Base-by-base conservation (phyloP, 2,888 invertebrate genomes). In the Teleiodes luculella region DNA sequence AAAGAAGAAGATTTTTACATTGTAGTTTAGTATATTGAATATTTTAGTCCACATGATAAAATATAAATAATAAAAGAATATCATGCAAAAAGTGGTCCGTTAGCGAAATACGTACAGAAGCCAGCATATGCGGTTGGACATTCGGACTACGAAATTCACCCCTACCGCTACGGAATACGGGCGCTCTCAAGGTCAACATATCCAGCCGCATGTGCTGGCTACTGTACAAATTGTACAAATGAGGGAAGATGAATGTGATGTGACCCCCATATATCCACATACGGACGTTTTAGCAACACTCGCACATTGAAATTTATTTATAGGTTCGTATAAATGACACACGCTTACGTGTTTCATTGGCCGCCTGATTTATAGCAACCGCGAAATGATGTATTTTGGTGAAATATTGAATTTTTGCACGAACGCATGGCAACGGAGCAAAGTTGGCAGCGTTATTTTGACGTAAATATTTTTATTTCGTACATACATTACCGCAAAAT, bases 271-370 rank as follows among this genome's bases (percentile, higher is more conserved):
- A 81, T 77, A 76, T 82, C 78, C 78, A 69, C 76, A 70, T 76
- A 76, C 75, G 79, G 80, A 78, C 78, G 68, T 80, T 82, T 84
- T 79, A 77, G 82, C 81, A 74, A 75, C 74, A 78, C 74, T 74
- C 71, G 74, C 72, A 77, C 74, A 72, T 82, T 76, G 72, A 77
- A 80, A 80, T 80, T 78, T 84, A 83, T 85, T 83, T 85, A 83
- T 83, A 67, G 78, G 70, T 72, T 72, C 77, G 73, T 72, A 77
- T 75, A 78, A 77, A 73, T 77, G 81, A 77, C 76, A 72, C 67
- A 66, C 73, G 75, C 68, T 78, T 72, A 74, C 74, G 61, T 76
- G 74, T 78, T 72, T 74, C 78, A 77, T 75, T 78, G 76, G 72
- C 63, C 64, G 57, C 57, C 62, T 60, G 70, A 80, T 80, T 78